Evolutionary conservation across 2,113 vertebrate genomes (phyloP), one percentile per base, ranked within the genome.

Genomic region (Melanerpes aurifrons): DNA sequence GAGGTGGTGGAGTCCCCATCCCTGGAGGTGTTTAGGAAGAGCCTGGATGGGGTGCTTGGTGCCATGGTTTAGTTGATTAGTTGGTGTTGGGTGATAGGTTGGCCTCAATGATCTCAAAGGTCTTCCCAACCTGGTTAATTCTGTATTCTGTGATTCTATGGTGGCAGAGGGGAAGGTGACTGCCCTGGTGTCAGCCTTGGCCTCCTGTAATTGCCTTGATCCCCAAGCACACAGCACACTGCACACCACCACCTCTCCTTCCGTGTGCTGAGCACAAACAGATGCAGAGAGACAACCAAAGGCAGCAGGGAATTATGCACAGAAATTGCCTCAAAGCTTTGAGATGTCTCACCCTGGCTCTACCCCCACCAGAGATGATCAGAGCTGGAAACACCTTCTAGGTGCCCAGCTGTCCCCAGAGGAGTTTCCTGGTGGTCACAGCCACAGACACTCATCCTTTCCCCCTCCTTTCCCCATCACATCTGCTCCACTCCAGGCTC

Each of bases 231-330:
- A 11, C 50, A 53, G 50, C 28, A 45, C 0, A 0, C 1, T 14
- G 61, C 31, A 37, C 3, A 2, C 7, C 24, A 47, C 28, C 0
- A 0, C 8, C 8, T 67, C 50, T 32, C 40, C 47, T 62, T 26
- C 64, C 12, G 29, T 7, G 15, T 18, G 31, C n/a, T 9, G 64
- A 79, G 80, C 53, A 37, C 40, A 61, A 48, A 81, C 25, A 37
- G n/a, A 22, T 73, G 21, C 15, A 29, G 26, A 77, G 74, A 71
- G n/a, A 45, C 10, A 25, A 15, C 24, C 47, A 47, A 28, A 62
- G 29, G 8, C 62, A 37, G 21, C 19, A 56, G 48, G 47, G 43
- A 82, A 78, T 71, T 78, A 67, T 57, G 32, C 54, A 84, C 24
- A 0, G 1, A 59, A 87, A 75, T 3, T 50, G 24, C 9, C 59